Base-by-base conservation (phyloP, 2,797 vertebrate species). In the Gymnoscopelus braueri region DNA sequence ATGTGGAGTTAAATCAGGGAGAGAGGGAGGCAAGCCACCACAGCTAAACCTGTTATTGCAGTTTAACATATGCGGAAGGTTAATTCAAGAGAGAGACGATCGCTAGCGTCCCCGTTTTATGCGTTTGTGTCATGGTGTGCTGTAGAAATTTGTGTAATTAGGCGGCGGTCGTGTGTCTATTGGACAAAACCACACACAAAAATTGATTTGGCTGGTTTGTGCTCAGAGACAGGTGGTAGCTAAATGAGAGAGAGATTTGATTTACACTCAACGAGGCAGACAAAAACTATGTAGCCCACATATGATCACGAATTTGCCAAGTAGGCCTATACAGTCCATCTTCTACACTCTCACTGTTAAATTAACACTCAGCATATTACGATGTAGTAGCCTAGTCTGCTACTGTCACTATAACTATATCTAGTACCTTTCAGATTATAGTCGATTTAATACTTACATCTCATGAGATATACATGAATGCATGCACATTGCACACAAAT, bases 61-160 rank as follows among this genome's bases (percentile, higher is more conserved):
- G 84, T 92, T 90, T 91, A 92, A 88, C 91, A 90, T 89, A 91
- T 88, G 87, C 87, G 72, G 82, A 82, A 86, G 90, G 91, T 93
- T 91, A 87, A 91, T 91, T 88, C 83, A 82, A 91, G 81, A 82
- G 80, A 87, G 80, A 80, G 73, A 71, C 58, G 69, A 85, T 71
- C 58, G 81, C 63, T 65, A 72, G 82, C 81, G 39, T 86, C 74
- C 72, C 72, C 66, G 63, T 84, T 91, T 89, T 78, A 82, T 75
- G 83, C 58, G 72, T 76, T 84, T 67, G 78, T 67, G 81, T 85
- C 76, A 78, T 67, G 54, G 72, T 50, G 74, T n/a, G 50, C 58
- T 65, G 71, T 80, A 14, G 74, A 85, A 78, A 88, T 89, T 75
- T 87, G 83, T 71, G 60, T 63, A 82, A 89, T 85, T 78, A 75